These are phyloP conservation scores for Copidosoma floridanum DNA, from an alignment of 1,140 invertebrate species.

Conservation along the genomic window DNA sequence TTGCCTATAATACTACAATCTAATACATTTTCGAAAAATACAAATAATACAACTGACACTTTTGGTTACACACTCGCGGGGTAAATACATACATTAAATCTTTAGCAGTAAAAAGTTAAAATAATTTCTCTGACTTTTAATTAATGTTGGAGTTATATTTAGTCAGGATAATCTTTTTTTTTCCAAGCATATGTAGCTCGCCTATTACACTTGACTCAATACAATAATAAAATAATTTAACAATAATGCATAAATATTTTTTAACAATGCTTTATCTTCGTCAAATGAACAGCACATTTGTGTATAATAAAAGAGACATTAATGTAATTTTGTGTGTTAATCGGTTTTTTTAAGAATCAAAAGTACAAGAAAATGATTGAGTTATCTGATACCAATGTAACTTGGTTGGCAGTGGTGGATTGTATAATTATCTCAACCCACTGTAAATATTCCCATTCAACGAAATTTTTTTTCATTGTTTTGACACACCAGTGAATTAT, in stretches of 20 bases:
- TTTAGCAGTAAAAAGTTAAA: slow-evolving; percentile 5
- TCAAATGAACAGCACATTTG: neutral
- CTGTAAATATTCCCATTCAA: too few relatives aligned
- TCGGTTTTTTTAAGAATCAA: neutral
- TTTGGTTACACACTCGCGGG: neutral
- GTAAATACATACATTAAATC: slow-evolving; percentile 2
- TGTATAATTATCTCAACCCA: too few relatives aligned
- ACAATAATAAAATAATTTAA: slow-evolving; percentile 13
- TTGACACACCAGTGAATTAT: too few relatives aligned
- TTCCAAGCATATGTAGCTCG: neutral
- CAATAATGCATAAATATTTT: slow-evolving; percentile 9
- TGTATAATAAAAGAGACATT: neutral
- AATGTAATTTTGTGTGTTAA: neutral
- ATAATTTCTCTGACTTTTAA: slow-evolving; percentile 19
- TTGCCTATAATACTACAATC: neutral
- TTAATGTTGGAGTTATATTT: too few relatives aligned
- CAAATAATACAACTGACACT: slow-evolving; percentile 18
- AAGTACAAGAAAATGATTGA: neutral
- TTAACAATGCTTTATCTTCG: neutral
- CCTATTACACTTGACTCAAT: slow-evolving; percentile 14
- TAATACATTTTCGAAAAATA: slow-evolving; percentile 18
- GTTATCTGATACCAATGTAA: too few relatives aligned
- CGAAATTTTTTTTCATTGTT: too few relatives aligned
- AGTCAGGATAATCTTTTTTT: slow-evolving; percentile 7
- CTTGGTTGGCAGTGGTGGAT: neutral